phyloP scores from a whole-genome alignment of 1,140 invertebrate species.

The Drosophila malerkotliana region DNA sequence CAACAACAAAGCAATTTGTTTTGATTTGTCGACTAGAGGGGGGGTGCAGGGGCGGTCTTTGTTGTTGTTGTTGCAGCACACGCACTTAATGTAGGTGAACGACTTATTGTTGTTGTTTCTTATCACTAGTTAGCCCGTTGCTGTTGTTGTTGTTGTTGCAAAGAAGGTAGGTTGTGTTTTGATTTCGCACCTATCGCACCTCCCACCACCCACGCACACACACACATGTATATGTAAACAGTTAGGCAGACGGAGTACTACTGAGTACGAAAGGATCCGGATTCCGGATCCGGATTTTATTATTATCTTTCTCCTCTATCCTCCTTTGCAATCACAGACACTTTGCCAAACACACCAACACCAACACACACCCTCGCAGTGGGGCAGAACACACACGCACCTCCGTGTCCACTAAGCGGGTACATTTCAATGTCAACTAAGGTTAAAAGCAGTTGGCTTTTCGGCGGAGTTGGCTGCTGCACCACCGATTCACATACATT shows the following conservation, averaged over 20 bases:
- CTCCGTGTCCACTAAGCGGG: slow-evolving; percentile 70
- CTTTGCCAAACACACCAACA: slow-evolving; percentile 7
- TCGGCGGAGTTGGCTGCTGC: slow-evolving; percentile 45
- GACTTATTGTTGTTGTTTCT: slow-evolving; percentile 20
- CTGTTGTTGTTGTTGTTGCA: slow-evolving; percentile 17
- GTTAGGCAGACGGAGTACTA: neutral
- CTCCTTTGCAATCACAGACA: slow-evolving; percentile 57
- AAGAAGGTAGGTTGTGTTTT: slow-evolving; percentile 35
- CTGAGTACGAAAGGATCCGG: slow-evolving; percentile 15
- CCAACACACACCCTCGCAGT: slow-evolving; percentile 25
- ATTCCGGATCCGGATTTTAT: neutral
- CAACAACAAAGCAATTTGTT: slow-evolving; percentile 50
- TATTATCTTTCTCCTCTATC: slow-evolving; percentile 37
- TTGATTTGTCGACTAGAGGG: slow-evolving; percentile 30
- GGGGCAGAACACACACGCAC: slow-evolving; percentile 30
- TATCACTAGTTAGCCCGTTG: slow-evolving; percentile 1
- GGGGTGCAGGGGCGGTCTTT: too few relatives aligned
- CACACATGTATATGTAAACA: slow-evolving; percentile 4
- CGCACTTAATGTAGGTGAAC: slow-evolving; percentile 31
- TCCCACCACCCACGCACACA: neutral
- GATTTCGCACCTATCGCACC: slow-evolving; percentile 15
- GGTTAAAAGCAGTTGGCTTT: slow-evolving; percentile 77
- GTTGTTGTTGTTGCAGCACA: slow-evolving; percentile 31
- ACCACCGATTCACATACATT: slow-evolving; percentile 55
- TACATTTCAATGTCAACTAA: slow-evolving; percentile 83